These are phyloP conservation scores for Zygaena filipendulae DNA, from an alignment of 2,888 invertebrate genomes.

Conservation along the genomic window DNA sequence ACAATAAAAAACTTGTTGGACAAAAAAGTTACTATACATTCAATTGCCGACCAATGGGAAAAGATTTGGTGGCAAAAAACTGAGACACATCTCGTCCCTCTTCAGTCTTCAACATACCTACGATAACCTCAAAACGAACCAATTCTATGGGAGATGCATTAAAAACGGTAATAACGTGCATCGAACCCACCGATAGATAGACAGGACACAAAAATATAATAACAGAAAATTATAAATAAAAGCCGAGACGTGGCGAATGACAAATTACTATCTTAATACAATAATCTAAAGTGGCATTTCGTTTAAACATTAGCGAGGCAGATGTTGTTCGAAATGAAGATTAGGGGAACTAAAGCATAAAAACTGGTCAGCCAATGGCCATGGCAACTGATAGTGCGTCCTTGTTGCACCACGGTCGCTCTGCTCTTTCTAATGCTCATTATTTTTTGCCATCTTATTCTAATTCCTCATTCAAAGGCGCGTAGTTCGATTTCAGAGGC, in stretches of 20 bases:
- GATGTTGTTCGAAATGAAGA: conserved; percentile 64
- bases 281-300: conserved; percentile 60
- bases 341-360: conserved; percentile 68
- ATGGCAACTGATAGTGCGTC: conserved; percentile 30
- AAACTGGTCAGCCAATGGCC: conserved; percentile 62
- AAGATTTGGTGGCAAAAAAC: conserved; percentile 37
- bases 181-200: conserved; percentile 48
- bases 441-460: conserved; percentile 65
- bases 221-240: too few species aligned
- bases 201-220: conserved; percentile 36
- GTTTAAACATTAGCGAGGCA: conserved; percentile 56
- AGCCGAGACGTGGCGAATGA: conserved; percentile 28
- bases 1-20: too few species aligned
- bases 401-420: conserved; percentile 33
- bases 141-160: conserved; percentile 49
- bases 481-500: conserved; percentile 52
- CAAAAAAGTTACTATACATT: too few species aligned
- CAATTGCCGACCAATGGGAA: conserved; percentile 41
- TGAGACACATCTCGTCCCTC: too few species aligned
- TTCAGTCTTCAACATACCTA: too few species aligned
- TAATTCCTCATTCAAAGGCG: conserved; percentile 63
- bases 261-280: conserved; percentile 48
- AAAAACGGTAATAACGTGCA: conserved; percentile 60
- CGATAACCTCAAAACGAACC: conserved; percentile 50
- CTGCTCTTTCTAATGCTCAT: conserved; percentile 61